phyloP scores from a whole-genome alignment of 2,888 invertebrate genomes.

The Cheiracanthium punctorium region DNA sequence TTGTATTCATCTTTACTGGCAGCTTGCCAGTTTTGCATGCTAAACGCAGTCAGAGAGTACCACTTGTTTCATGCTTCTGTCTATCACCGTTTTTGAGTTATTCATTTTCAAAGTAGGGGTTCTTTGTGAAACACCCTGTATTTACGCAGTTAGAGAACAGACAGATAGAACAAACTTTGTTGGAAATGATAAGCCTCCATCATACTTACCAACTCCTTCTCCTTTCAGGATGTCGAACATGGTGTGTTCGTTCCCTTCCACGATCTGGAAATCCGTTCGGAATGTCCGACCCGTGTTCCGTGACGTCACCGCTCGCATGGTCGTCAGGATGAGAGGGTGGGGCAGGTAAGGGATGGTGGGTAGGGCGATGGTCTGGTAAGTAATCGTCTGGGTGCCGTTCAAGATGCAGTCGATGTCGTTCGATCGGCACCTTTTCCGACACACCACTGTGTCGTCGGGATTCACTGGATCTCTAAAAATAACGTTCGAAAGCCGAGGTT shows the following conservation, averaged over 20 bases:
- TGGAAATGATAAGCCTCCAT: neutral
- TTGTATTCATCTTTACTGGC: too few relatives aligned
- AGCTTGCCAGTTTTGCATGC: too few relatives aligned
- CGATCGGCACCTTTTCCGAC: slow-evolving; percentile 38
- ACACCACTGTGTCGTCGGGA: slow-evolving; percentile 41
- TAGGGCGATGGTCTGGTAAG: slow-evolving; percentile 45
- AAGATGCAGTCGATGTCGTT: slow-evolving; percentile 49
- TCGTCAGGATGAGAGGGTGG: slow-evolving; percentile 51
- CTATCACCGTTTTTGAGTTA: too few relatives aligned
- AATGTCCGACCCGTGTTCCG: neutral
- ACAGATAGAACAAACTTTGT: neutral
- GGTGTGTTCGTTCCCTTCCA: slow-evolving; percentile 40
- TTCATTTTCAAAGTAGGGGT: too few relatives aligned
- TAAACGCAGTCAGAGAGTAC: too few relatives aligned
- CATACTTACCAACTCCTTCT: slow-evolving; percentile 65
- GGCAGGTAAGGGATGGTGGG: slow-evolving; percentile 41
- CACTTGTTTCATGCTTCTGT: neutral
- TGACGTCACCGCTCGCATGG: slow-evolving; percentile 52
- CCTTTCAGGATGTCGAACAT: slow-evolving; percentile 61
- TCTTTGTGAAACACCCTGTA: neutral
- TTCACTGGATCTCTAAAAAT: too few relatives aligned
- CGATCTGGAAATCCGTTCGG: slow-evolving; percentile 34
- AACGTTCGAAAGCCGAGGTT: too few relatives aligned
- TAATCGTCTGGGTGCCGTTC: slow-evolving; percentile 56
- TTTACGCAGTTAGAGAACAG: neutral